A percentile compares a stretch with the other conserved stretches of the same genome.
phyloP scores from a whole-genome alignment of 2,797 vertebrate species.

The Otolemur crassicaudatus region DNA sequence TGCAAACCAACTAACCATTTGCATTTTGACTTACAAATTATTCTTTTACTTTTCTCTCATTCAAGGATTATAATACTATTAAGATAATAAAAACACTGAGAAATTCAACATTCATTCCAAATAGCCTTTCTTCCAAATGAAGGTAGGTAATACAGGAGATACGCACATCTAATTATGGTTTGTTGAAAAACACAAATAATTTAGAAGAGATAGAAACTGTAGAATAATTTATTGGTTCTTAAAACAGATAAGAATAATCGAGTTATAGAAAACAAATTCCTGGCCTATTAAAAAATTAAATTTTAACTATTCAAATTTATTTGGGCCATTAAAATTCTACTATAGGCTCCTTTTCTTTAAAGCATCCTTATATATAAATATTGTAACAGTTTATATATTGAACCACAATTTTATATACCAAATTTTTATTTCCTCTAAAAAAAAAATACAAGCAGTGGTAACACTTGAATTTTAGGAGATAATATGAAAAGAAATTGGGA shows the following conservation, averaged over 20 bases:
- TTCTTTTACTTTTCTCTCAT: constrained; percentile 23
- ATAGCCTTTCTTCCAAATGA: constrained; percentile 35
- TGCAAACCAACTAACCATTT: constrained; percentile 25
- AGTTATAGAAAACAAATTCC: constrained; percentile 9
- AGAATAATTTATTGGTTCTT: constrained; percentile 14
- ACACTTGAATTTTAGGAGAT: not conserved
- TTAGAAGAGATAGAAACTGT: not conserved
- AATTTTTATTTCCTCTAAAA: not conserved
- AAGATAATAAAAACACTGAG: constrained; percentile 35
- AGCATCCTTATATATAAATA: not conserved
- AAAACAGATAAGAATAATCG: not conserved
- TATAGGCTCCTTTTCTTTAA: not conserved
- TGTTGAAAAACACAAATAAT: constrained; percentile 30
- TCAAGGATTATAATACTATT: constrained; percentile 8
- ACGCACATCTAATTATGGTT: not conserved
- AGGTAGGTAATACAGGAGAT: not conserved
- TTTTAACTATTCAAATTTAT: constrained; percentile 27
- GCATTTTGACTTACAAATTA: constrained; percentile 38
- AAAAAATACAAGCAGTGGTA: not conserved
- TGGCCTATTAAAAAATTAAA: not conserved
- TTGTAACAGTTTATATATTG: not conserved
- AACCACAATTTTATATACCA: not conserved
- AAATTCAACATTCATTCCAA: constrained; percentile 36
- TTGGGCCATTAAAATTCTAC: constrained; percentile 14
- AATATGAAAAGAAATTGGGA: not conserved